Conservation (phyloP, 1,140 invertebrate species). For the Nasonia vitripennis region DNA sequence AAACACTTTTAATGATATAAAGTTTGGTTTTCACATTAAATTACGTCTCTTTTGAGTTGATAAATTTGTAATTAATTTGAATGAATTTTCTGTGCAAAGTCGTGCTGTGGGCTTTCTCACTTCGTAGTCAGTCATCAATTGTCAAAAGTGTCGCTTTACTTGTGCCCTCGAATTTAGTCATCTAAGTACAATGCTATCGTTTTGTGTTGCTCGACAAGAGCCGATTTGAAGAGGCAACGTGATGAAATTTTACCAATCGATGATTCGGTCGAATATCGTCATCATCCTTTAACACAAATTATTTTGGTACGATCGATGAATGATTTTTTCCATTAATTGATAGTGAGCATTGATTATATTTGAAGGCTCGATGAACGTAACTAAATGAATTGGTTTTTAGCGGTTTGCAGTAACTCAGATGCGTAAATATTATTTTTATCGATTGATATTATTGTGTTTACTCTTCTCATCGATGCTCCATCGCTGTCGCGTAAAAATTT, state of each 20-base stretch:
- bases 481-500: constrained; percentile 18
- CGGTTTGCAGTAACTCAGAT: not conserved
- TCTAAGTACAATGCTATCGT: constrained; percentile 46
- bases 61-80: constrained; percentile 32
- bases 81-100: constrained; percentile 36
- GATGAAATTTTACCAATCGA: constrained; percentile 28
- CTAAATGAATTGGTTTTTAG: constrained; percentile 43
- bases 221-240: not conserved
- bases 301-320: constrained; percentile 4
- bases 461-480: constrained; percentile 2
- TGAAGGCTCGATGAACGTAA: constrained; percentile 28
- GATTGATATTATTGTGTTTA: constrained; percentile 43
- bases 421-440: constrained; percentile 35
- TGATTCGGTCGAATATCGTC: constrained; percentile 29
- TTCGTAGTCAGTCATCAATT: constrained; percentile 21
- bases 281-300: constrained; percentile 2
- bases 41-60: not conserved
- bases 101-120: constrained; percentile 24
- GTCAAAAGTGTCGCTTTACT: not conserved
- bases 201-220: constrained; percentile 14
- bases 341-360: constrained; percentile 22
- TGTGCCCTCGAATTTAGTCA: constrained; percentile 23
- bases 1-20: not conserved
- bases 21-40: not conserved
- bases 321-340: constrained; percentile 23